Base-by-base conservation (phyloP, 37 sponge, comb jelly and placozoan genomes). In the Haliclona indistincta region DNA sequence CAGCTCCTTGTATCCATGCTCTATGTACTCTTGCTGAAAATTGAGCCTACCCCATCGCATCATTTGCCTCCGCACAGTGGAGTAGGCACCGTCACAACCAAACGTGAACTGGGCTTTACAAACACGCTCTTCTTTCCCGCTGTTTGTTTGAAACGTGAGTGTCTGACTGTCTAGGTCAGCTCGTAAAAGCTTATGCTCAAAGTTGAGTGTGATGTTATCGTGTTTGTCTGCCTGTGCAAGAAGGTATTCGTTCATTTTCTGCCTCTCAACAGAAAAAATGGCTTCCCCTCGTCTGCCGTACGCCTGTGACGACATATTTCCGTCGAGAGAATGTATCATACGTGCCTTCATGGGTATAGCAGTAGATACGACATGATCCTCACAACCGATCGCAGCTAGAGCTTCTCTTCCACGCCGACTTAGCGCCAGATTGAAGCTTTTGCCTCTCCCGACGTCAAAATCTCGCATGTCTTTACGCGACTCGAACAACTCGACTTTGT, bases 381-480 rank as follows among this genome's bases (percentile, higher is more conserved):
- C 94, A 43, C 88, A 32, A 3, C 89, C 91, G 2, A 90, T 78
- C 8, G 45, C 54, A 34, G 32, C 56, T n/a, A 97, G 84, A 0
- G 95, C 89, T 51, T 88, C 66, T 36, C 81, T 78, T 3, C 97
- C 97, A 63, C 97, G 82, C 0, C 29, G 3, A 34, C 91, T 89
- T 25, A 97, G 76, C 17, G 94, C 91, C 23, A 97, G 64, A 56
- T 97, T 97, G 79, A 97, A 91, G 65, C 94, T 94, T 5, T 86
- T 42, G 4, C 97, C 97, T 1, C 38, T 69, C 23, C 67, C 66
- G 2, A 56, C 55, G 23, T 70, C 86, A 28, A 26, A 6, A 13
- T 22, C 19, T 15, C 86, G 70, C 33, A 88, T 82, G 70, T 88
- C 94, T 17, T 35, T 5, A 13, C 93, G 54, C 5, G 56, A 42